Base-by-base conservation (phyloP, 2,113 vertebrate species). In the Chauna torquata region DNA sequence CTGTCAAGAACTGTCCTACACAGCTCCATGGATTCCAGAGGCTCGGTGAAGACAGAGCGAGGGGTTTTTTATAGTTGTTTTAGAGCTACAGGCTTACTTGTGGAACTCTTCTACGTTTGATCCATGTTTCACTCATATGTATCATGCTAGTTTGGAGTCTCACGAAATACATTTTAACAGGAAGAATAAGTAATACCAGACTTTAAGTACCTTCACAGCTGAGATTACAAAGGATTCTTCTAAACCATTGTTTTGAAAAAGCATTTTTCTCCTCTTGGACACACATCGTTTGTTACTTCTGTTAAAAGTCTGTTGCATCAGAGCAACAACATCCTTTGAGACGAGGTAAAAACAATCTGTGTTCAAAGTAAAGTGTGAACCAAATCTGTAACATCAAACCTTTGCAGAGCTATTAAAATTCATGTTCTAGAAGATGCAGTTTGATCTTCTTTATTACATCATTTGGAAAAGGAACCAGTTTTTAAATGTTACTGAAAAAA, bases 401-500 rank as follows among this genome's bases (percentile, higher is more conserved):
- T 74, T 80, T 44, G 28, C 42, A 77, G 6, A 95, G 40, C 15
- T 77, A 77, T 82, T 95, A 91, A 95, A 95, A 94, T 87, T 91
- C 42, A 62, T 82, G 42, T 70, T 94, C 42, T 85, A 74, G 81
- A 91, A 92, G n/a, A 80, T 34, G 15, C 30, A 74, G 58, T 20
- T 70, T 97, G 49, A 80, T 79, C 79, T 34, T 91, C 24, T 58
- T 92, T 80, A 87, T 74, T 54, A 34, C n/a, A 87, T 70, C 42
- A 62, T 90, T 87, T 91, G 58, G 30, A 91, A 84, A 82, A 91
- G 11, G 49, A 96, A 65, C 11, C 8, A 17, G 25, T 71, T 94
- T 90, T 93, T 36, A 94, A 92, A 80, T 68, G 38, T 76, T 86
- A 91, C 52, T 81, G 40, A 86, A 96, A 96, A 95, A 92, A 93